Conservation (phyloP, 2,888 invertebrate species). For the Acrobasis repandana region DNA sequence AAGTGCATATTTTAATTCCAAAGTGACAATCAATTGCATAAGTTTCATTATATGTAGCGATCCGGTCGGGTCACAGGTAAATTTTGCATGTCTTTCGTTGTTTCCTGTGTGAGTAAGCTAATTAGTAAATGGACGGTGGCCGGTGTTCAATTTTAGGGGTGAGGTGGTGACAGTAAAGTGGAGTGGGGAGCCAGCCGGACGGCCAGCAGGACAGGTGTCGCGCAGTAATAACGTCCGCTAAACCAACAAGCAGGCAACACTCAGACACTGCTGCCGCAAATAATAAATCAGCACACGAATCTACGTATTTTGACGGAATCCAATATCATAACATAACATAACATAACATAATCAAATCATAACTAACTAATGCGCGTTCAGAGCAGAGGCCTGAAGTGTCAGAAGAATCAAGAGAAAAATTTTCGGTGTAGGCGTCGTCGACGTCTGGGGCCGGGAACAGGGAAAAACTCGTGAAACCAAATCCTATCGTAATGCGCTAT, state of each 20-base stretch:
- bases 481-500: constrained; percentile 82
- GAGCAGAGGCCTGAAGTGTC: constrained; percentile 48
- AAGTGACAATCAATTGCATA: constrained; percentile 15
- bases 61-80: constrained; percentile 3
- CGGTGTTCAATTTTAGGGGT: constrained; percentile 35
- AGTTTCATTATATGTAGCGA: not conserved
- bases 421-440: constrained; percentile 67
- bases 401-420: constrained; percentile 62
- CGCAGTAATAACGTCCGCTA: constrained; percentile 32
- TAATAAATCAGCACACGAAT: constrained; percentile 1
- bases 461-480: constrained; percentile 82
- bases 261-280: not conserved
- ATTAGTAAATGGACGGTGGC: constrained; percentile 38
- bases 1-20: not conserved
- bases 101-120: constrained; percentile 32
- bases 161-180: constrained; percentile 42
- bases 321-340: constrained; percentile 7
- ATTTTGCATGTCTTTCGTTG: constrained; percentile 29
- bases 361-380: constrained; percentile 6
- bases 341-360: too few species aligned
- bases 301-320: not conserved
- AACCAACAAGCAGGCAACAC: constrained; percentile 22
- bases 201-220: constrained; percentile 42
- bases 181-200: constrained; percentile 29
- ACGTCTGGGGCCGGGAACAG: constrained; percentile 68